Evolutionary conservation across 2,888 invertebrate species (phyloP), one percentile per base, ranked within the genome.

Genomic region (Ornithoptera alexandrae): DNA sequence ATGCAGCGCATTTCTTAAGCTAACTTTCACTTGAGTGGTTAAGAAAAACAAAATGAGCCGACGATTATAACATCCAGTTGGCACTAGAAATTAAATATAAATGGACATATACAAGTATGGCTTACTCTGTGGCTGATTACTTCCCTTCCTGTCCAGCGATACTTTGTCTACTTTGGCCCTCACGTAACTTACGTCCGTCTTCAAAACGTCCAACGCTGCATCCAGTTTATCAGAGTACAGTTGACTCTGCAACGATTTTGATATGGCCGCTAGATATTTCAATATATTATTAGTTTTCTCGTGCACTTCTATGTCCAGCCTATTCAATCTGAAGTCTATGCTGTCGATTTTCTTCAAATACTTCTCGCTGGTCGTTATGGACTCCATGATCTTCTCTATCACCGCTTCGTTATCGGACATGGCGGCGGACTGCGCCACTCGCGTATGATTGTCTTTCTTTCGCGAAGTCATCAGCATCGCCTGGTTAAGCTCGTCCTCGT

Each of bases 331-430:
- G 69, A 86, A 92, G 73, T 90, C 89, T 68, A 93, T 89, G 72
- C 84, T 86, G 53, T 92, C 92, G n/a, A 92, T 82, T 78, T 90
- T 91, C 71, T 92, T 91, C 3, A 93, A 80, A 76, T 90, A 92
- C 72, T 86, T 90, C 76, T 92, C 92, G 74, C 88, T 90, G 5
- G 89, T 84, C 2, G 89, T 86, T 39, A 93, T 84, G 1, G 85
- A 84, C 10, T 92, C 90, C 83, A 93, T 80, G 3, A 93, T 75
- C 71, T 86, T 90, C 39, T 92, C 90, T 2, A 91, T 75, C 0
- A 92, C 88, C 7, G 78, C 81, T 7, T 91, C 91, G 72, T 84
- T 87, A n/a, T 92, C 90, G 2, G 78, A 73, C 64, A 70, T 20
- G 0, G 73, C 58, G 1, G 79, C 59, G 1, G 82, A 78, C 71